These are phyloP conservation scores for Crossocerus cetratus DNA, from an alignment of 2,888 invertebrate genomes.

Conservation along the genomic window DNA sequence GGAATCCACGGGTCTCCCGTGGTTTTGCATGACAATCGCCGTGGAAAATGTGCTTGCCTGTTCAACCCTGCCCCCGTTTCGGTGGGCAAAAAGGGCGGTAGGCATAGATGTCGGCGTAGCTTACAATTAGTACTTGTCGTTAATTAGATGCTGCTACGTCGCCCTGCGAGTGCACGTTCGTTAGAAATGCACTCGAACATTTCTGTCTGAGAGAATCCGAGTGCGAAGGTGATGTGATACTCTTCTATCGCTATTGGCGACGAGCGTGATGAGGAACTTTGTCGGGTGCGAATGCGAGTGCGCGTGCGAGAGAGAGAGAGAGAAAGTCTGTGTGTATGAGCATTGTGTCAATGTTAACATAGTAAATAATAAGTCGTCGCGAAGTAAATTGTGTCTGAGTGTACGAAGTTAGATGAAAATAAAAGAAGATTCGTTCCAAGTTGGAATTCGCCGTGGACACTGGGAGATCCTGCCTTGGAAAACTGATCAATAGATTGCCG, in stretches of 20 bases:
- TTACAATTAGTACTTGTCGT: neutral
- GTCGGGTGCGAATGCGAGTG: conserved; percentile 38
- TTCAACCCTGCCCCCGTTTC: too few species aligned
- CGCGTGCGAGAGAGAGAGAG: too few species aligned
- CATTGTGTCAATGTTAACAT: conserved; percentile 52
- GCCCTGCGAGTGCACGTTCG: conserved; percentile 7
- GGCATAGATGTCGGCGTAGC: neutral
- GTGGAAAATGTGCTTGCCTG: neutral
- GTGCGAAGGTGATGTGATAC: neutral
- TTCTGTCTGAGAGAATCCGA: neutral
- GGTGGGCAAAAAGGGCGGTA: too few species aligned
- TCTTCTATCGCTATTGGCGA: conserved; percentile 20
- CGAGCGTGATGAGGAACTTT: conserved; percentile 39
- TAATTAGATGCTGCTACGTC: neutral
- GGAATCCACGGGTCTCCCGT: neutral
- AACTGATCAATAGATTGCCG: too few species aligned
- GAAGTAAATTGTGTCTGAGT: conserved; percentile 52
- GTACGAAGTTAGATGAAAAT: conserved; percentile 55
- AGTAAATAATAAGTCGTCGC: conserved; percentile 36
- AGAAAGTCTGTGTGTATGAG: neutral
- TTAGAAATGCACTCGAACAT: conserved; percentile 25
- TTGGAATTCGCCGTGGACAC: too few species aligned
- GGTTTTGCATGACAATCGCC: conserved; percentile 1
- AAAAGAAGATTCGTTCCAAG: conserved; percentile 35
- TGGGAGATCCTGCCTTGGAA: too few species aligned